Base-by-base conservation (phyloP, 2,113 vertebrate genomes). In the Pollimyrus isidori region DNA sequence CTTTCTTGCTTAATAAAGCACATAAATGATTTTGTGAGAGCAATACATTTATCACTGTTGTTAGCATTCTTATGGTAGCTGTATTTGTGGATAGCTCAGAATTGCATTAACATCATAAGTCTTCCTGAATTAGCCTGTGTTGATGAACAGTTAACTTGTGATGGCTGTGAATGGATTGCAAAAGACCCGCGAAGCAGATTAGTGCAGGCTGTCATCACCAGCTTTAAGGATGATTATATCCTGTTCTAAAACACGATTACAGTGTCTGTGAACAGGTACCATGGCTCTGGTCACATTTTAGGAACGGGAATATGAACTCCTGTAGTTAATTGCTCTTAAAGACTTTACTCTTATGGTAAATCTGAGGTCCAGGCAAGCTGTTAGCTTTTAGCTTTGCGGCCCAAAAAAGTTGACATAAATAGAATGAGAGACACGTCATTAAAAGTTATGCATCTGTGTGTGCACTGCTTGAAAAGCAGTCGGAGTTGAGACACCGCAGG, bases 151-250 rank as follows among this genome's bases (percentile, higher is more conserved):
- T 84, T 35, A 3, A 10, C 39, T 62, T 84, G 30, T 7, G 13
- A 85, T 85, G 49, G n/a, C 21, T 87, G 58, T 48, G 45, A 87
- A 87, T 42, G 62, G 69, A n/a, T 76, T 80, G n/a, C 23, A n/a
- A 53, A 76, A 46, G 39, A 50, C 73, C 89, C 35, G 26, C 30
- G n/a, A 23, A 80, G 48, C 53, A 45, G 35, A 83, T 87, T 35
- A 80, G 58, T 52, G 76, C 30, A 56, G 39, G 9, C 26, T 89
- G 83, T 50, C 35, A 35, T 80, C 50, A 58, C 82, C 11, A 58
- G 62, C 58, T 87, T 88, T 90, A 50, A 10, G 48, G 46, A 26
- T 62, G 39, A 65, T 86, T 35, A 48, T 23, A 86, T 52, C 9
- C 42, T 76, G 49, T 88, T 30, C 52, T 53, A 62, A 7, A 46